Conservation (phyloP, 2,797 vertebrate species). For the Fistularia tabacaria region DNA sequence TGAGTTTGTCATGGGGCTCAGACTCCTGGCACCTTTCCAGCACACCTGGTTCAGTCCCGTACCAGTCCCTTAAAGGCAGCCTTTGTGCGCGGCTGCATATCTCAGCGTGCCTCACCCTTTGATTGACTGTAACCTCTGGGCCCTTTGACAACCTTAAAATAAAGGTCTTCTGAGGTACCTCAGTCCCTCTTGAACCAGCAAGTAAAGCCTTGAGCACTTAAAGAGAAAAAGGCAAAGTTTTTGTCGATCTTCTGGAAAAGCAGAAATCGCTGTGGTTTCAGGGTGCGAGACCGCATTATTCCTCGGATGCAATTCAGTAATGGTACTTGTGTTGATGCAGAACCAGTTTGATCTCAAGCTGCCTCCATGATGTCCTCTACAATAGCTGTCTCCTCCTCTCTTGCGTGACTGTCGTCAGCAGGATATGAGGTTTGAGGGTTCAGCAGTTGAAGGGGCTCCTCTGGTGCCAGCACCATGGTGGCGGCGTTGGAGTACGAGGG, state of each 20-base stretch:
- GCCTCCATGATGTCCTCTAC: constrained; percentile 62
- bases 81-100: constrained; percentile 57
- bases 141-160: too few relatives aligned
- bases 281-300: neutral
- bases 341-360: constrained; percentile 40
- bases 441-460: constrained; percentile 44
- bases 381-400: constrained; percentile 57
- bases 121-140: constrained; percentile 7
- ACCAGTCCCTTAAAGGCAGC: constrained; percentile 50
- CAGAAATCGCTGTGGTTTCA: too few relatives aligned
- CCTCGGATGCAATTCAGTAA: constrained; percentile 4
- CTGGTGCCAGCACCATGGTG: constrained; percentile 53
- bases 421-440: constrained; percentile 25
- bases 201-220: constrained; percentile 8
- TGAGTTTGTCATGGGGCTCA: constrained; percentile 12
- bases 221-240: constrained; percentile 2
- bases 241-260: too few relatives aligned
- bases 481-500: constrained; percentile 55
- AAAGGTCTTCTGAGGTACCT: neutral
- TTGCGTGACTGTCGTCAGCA: constrained; percentile 31
- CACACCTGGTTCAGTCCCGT: constrained; percentile 63
- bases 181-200: neutral
- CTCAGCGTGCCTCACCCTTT: too few relatives aligned
- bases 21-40: constrained; percentile 53
- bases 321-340: neutral